Evolutionary conservation across 2,113 vertebrate genomes (phyloP).

Genomic region (Ammodytes dubius): DNA sequence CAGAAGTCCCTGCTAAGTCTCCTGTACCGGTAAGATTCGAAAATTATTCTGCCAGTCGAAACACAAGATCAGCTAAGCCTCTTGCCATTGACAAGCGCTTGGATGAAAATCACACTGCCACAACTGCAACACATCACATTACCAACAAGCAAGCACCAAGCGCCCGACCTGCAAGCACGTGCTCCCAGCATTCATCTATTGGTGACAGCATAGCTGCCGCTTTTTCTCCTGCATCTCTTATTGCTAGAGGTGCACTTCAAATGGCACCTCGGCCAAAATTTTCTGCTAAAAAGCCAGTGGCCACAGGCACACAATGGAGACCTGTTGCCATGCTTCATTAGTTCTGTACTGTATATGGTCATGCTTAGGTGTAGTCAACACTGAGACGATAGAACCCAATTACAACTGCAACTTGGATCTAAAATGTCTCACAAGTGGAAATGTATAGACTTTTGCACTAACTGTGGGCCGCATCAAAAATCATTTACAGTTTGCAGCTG

Average conservation of each 20-base stretch:
- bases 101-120: constrained; percentile 75
- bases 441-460: constrained; percentile 29
- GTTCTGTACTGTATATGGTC: constrained; percentile 45
- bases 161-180: constrained; percentile 49
- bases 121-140: constrained; percentile 70
- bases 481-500: constrained; percentile 24
- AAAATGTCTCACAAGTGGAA: constrained; percentile 41
- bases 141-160: constrained; percentile 71
- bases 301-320: constrained; percentile 92
- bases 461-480: constrained; percentile 31
- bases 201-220: constrained; percentile 70
- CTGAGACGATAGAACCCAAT: constrained; percentile 29
- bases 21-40: constrained; percentile 81
- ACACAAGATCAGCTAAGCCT: constrained; percentile 53
- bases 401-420: constrained; percentile 30
- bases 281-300: constrained; percentile 93
- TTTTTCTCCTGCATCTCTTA: constrained; percentile 85
- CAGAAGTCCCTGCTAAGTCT: constrained; percentile 79
- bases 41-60: constrained; percentile 64
- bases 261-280: constrained; percentile 94
- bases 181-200: constrained; percentile 57
- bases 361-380: constrained; percentile 37
- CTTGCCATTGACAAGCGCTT: constrained; percentile 71
- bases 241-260: constrained; percentile 85
- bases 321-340: constrained; percentile 88